Evolutionary conservation across 1,140 invertebrate species (phyloP).

Genomic region (Notospermus geniculatus): DNA sequence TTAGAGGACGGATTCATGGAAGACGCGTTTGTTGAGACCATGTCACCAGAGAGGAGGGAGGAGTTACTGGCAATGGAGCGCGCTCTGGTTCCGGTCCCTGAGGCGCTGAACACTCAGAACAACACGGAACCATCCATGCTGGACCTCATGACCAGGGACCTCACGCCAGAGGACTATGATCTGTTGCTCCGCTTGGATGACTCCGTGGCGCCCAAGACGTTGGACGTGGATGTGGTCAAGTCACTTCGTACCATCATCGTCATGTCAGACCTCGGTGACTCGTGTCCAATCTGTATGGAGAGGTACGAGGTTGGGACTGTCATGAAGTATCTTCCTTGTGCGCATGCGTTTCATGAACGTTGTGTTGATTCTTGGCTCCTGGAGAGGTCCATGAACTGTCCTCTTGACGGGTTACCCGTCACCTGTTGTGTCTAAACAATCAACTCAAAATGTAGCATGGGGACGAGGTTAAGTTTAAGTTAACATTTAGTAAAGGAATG

Average conservation of each 20-base stretch:
- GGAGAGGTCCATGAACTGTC: slow-evolving; percentile 45
- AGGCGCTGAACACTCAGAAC: slow-evolving; percentile 27
- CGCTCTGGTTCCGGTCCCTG: slow-evolving; percentile 28
- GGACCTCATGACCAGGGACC: slow-evolving; percentile 38
- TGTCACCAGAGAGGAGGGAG: not conserved
- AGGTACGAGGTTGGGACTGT: slow-evolving; percentile 34
- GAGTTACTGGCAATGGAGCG: not conserved
- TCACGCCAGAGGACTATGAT: slow-evolving; percentile 50
- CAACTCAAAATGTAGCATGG: too few species aligned
- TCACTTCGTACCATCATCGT: too few species aligned
- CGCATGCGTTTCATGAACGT: slow-evolving; percentile 39
- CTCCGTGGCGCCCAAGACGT: slow-evolving; percentile 39
- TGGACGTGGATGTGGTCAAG: slow-evolving; percentile 10
- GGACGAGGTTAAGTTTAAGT: too few species aligned
- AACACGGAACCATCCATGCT: slow-evolving; percentile 31
- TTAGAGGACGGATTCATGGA: too few species aligned
- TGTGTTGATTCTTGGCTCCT: slow-evolving; percentile 46
- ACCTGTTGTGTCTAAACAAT: not conserved
- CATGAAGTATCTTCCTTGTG: slow-evolving; percentile 43
- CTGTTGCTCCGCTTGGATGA: slow-evolving; percentile 41
- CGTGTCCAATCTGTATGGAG: slow-evolving; percentile 44
- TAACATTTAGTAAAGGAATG: too few species aligned
- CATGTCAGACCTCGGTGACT: too few species aligned
- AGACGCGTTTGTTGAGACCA: not conserved
- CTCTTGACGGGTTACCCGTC: slow-evolving; percentile 43